Evolutionary conservation across 2,113 vertebrate genomes (phyloP).

Genomic region (human): GRCh38 chr11:16000001-16000500

Average conservation of each 20-base stretch:
- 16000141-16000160: constrained; percentile 70
- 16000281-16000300: constrained; percentile 44
- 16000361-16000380: not conserved
- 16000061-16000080: constrained; percentile 31
- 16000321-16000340: not conserved
- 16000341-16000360: not conserved
- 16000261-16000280: constrained; percentile 48
- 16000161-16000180: constrained; percentile 64
- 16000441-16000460: not conserved
- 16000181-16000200: constrained; percentile 59
- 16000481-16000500: not conserved
- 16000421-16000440: not conserved
- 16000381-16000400: not conserved
- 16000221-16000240: constrained; percentile 61
- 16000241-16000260: constrained; percentile 52
- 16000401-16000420: not conserved
- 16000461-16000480: not conserved
- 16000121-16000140: constrained; percentile 21
- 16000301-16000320: constrained; percentile 33
- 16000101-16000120: constrained; percentile 42
- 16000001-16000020: constrained; percentile 20
- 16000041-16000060: not conserved
- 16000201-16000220: constrained; percentile 51
- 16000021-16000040: constrained; percentile 3
- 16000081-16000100: constrained; percentile 22